phyloP scores from a whole-genome alignment of 2,113 vertebrate genomes.

The Sinocyclocheilus rhinocerous region DNA sequence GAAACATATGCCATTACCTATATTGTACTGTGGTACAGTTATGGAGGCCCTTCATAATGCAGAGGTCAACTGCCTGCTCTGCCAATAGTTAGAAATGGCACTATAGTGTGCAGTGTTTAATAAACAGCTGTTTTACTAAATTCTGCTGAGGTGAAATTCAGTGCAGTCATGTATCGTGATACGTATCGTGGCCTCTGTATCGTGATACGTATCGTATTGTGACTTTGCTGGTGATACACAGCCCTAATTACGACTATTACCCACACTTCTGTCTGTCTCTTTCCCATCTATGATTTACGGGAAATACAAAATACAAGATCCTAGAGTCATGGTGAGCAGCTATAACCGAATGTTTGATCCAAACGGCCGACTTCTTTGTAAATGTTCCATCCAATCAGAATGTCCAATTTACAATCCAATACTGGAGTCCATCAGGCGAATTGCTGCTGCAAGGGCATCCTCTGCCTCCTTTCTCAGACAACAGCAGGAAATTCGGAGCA shows the following conservation, averaged over 20 bases:
- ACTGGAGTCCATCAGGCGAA: conserved; percentile 22
- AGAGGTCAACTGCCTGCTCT: too few relatives aligned
- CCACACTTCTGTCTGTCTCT: background rate
- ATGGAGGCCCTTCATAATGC: too few relatives aligned
- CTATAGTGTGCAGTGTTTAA: too few relatives aligned
- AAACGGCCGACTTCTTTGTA: background rate
- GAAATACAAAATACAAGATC: background rate
- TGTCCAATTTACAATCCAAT: conserved; percentile 23
- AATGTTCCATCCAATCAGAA: conserved; percentile 3
- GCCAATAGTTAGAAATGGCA: too few relatives aligned
- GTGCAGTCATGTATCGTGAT: too few relatives aligned
- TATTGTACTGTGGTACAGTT: too few relatives aligned
- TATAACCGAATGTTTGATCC: background rate
- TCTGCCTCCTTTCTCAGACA: conserved; percentile 45
- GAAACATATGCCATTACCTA: too few relatives aligned
- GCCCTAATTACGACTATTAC: background rate
- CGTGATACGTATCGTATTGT: too few relatives aligned
- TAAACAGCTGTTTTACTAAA: too few relatives aligned
- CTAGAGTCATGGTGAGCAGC: background rate
- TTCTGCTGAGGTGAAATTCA: too few relatives aligned
- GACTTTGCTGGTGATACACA: too few relatives aligned
- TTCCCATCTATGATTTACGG: background rate
- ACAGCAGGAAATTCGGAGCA: conserved; percentile 65
- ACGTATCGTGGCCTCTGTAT: too few relatives aligned
- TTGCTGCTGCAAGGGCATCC: conserved; percentile 27